A percentile compares a stretch with the other conserved stretches of the same genome.
Conservation (phyloP, 2,888 invertebrate species). For the Margaritifera margaritifera region DNA sequence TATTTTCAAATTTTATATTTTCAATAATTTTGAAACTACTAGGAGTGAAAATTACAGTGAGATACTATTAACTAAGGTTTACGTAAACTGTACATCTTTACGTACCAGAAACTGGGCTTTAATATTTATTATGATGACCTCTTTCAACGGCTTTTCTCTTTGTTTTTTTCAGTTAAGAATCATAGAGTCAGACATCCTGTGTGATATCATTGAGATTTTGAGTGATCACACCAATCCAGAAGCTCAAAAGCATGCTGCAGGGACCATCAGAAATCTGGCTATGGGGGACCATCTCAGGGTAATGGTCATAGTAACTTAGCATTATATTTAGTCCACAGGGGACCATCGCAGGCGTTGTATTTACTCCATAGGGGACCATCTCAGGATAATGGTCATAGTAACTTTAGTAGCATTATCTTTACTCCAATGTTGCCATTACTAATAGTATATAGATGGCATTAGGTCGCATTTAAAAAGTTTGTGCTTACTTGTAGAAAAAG, state of each 20-base stretch:
- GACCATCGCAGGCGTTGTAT: background rate
- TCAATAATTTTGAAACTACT: too few relatives aligned
- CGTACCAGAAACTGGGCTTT: too few relatives aligned
- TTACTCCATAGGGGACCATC: background rate
- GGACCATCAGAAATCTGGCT: slow-evolving; percentile 62
- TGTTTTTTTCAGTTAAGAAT: slow-evolving; percentile 46
- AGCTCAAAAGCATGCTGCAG: slow-evolving; percentile 65
- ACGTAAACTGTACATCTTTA: too few relatives aligned
- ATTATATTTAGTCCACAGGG: background rate
- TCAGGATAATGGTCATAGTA: background rate
- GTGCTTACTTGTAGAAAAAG: too few relatives aligned
- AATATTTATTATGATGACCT: too few relatives aligned
- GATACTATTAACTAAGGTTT: too few relatives aligned
- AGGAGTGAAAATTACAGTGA: too few relatives aligned
- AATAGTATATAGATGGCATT: too few relatives aligned
- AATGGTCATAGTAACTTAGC: background rate
- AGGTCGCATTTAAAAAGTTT: too few relatives aligned
- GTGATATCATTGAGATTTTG: slow-evolving; percentile 49
- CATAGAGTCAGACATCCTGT: slow-evolving; percentile 51
- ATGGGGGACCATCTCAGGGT: slow-evolving; percentile 56
- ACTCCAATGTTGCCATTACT: too few relatives aligned
- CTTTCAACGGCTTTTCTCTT: background rate
- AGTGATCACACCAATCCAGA: slow-evolving; percentile 48
- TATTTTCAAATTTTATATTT: too few relatives aligned
- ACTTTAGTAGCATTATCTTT: background rate